Evolutionary conservation across 2,113 vertebrate species (phyloP).

Genomic region (Piaya cayana): DNA sequence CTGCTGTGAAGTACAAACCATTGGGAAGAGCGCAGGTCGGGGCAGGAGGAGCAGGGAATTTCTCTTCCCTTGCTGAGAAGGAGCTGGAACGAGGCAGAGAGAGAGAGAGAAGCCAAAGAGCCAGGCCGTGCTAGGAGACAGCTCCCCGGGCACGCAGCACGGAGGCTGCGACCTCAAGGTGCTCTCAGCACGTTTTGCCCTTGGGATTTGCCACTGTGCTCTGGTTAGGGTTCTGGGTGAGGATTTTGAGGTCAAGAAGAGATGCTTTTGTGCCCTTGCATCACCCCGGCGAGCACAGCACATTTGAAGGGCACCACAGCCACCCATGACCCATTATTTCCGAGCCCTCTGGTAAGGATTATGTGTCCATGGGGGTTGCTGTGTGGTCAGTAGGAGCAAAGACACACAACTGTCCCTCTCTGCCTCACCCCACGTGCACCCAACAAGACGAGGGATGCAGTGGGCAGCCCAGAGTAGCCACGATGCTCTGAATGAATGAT

Average conservation of each 20-base stretch:
- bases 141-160: fast-evolving
- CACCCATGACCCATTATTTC: neutral
- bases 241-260: neutral
- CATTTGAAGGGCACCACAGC: neutral
- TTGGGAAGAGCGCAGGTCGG: slow-evolving; percentile 20
- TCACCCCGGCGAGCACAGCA: neutral
- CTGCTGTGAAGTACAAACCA: slow-evolving; percentile 76
- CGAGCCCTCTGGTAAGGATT: neutral
- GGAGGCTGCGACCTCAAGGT: neutral
- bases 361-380: neutral
- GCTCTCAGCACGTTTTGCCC: neutral
- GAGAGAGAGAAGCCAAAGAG: neutral
- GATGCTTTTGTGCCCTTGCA: neutral
- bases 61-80: neutral
- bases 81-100: neutral
- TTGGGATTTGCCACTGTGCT: neutral
- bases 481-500: neutral
- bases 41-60: neutral
- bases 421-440: neutral
- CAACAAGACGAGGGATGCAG: neutral
- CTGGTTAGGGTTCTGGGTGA: neutral
- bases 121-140: neutral
- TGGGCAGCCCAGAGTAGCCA: neutral
- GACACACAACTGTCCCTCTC: neutral
- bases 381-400: neutral